Percentiles rank a stretch among this genome's conserved stretches.
These are phyloP conservation scores for Hyles vespertilio DNA, from an alignment of 1,140 invertebrate genomes.

Conservation along the genomic window DNA sequence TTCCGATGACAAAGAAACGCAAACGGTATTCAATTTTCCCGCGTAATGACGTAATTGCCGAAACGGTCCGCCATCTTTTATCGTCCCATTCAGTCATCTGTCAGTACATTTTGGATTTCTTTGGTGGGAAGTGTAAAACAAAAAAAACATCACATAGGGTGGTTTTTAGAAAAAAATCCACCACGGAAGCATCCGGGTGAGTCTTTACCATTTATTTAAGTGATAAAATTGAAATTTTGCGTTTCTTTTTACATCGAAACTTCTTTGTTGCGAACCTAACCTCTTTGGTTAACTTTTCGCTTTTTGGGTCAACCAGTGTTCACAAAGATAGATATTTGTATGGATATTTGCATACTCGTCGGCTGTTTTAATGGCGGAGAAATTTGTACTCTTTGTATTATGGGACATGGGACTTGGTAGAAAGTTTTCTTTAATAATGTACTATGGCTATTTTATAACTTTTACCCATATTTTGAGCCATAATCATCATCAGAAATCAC, in stretches of 20 bases:
- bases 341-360: constrained; percentile 37
- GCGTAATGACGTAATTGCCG: constrained; percentile 62
- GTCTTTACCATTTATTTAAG: constrained; percentile 26
- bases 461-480: too few species aligned
- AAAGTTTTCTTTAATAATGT: too few species aligned
- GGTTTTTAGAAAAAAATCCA: constrained; percentile 40
- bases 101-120: constrained; percentile 39
- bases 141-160: constrained; percentile 45
- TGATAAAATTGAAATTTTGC: constrained; percentile 12
- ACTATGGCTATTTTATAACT: too few species aligned
- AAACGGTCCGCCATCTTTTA: constrained; percentile 54
- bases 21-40: constrained; percentile 59
- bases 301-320: constrained; percentile 68
- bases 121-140: constrained; percentile 37
- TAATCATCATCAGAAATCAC: too few species aligned
- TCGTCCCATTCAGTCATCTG: constrained; percentile 52
- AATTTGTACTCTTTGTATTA: too few species aligned
- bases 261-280: constrained; percentile 37
- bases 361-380: too few species aligned
- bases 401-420: too few species aligned
- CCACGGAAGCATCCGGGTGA: constrained; percentile 69
- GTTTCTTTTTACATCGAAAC: constrained; percentile 24
- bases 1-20: constrained; percentile 22
- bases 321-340: constrained; percentile 15
- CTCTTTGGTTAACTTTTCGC: constrained; percentile 28